phyloP scores from a whole-genome alignment of 2,113 vertebrate genomes.

The Mohoua ochrocephala region DNA sequence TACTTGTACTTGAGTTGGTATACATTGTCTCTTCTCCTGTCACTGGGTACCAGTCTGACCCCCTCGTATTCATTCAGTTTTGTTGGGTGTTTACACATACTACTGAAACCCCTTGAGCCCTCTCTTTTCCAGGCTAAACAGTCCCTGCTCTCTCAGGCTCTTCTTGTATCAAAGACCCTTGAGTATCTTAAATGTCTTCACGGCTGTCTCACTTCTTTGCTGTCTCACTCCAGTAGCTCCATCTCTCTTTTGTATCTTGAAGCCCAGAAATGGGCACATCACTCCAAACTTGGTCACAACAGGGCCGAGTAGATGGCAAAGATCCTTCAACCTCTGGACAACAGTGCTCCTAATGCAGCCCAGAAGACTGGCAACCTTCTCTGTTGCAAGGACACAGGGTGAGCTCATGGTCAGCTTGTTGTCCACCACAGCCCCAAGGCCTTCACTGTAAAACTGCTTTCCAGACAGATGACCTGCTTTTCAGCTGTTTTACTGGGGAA shows the following conservation, averaged over 20 bases:
- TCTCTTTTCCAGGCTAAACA: neutral
- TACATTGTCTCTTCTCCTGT: neutral
- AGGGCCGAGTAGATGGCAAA: neutral
- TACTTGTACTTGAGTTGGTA: neutral
- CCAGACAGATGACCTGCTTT: neutral
- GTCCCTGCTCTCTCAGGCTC: neutral
- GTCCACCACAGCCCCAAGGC: neutral
- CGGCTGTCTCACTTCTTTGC: neutral
- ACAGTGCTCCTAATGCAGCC: neutral
- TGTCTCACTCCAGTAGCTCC: neutral
- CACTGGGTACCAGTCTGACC: neutral
- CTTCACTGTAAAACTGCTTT: neutral
- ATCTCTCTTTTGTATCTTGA: neutral
- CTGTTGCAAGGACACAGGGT: neutral
- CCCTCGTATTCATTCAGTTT: neutral
- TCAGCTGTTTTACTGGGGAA: neutral
- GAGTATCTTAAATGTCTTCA: neutral
- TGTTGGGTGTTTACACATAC: rapidly evolving
- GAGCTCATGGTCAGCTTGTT: neutral
- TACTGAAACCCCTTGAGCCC: neutral
- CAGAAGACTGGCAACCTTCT: neutral
- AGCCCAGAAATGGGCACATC: neutral
- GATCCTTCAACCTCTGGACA: neutral
- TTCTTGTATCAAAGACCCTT: neutral
- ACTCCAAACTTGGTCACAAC: neutral